Evolutionary conservation across 1,140 invertebrate species (phyloP).

Genomic region (Micrasema minimum): DNA sequence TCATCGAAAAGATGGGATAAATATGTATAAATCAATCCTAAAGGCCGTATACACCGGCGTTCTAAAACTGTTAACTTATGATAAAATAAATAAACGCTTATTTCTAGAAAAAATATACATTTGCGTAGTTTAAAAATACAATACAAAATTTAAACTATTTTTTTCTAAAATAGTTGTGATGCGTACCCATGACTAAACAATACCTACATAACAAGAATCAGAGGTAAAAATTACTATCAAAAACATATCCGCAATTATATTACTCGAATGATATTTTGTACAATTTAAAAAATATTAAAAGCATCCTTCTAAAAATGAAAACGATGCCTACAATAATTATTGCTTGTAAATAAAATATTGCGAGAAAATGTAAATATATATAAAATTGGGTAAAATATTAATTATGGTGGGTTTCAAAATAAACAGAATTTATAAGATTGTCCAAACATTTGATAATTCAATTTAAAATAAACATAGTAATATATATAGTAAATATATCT

Average conservation of each 20-base stretch:
- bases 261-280: neutral
- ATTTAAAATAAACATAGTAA: no score
- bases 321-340: neutral
- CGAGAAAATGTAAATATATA: neutral
- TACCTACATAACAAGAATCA: slow-evolving; percentile 29
- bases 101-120: slow-evolving; percentile 13
- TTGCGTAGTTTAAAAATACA: neutral
- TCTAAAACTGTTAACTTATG: neutral
- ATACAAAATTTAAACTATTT: neutral
- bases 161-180: neutral
- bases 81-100: neutral
- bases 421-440: neutral
- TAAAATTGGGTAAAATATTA: neutral
- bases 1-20: neutral
- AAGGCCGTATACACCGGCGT: neutral
- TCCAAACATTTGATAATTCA: neutral
- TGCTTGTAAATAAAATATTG: neutral
- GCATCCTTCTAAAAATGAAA: neutral
- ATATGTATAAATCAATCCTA: neutral
- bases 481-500: no score
- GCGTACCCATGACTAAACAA: slow-evolving; percentile 13
- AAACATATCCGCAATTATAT: neutral
- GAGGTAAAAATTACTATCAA: slow-evolving; percentile 23
- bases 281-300: neutral
- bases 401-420: neutral